A percentile compares a stretch with the other conserved stretches of the same genome.
Evolutionary conservation across 2,113 vertebrate genomes (phyloP).

Genomic region (Polypterus senegalus): DNA sequence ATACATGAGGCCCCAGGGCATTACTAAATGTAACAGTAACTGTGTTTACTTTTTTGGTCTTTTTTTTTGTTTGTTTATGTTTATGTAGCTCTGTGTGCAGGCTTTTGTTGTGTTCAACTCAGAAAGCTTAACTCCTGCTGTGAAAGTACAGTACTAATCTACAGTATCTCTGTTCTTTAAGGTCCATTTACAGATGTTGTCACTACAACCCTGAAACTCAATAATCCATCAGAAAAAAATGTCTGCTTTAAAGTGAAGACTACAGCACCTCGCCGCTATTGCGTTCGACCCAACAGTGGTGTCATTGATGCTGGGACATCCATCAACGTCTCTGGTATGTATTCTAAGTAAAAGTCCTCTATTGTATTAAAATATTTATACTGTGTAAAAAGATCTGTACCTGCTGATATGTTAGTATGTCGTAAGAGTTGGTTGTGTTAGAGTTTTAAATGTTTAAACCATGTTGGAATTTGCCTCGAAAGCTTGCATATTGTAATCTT

Average conservation of each 20-base stretch:
- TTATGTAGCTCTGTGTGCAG: too few relatives aligned
- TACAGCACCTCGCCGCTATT: conserved; percentile 92
- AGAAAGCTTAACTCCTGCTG: too few relatives aligned
- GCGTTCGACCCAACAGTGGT: conserved; percentile 94
- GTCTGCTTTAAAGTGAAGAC: conserved; percentile 98
- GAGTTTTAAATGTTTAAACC: too few relatives aligned
- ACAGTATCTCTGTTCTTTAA: conserved; percentile 31
- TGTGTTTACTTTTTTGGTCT: neutral
- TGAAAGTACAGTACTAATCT: conserved; percentile 6
- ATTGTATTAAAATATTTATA: too few relatives aligned
- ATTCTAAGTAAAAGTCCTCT: neutral
- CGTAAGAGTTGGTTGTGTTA: too few relatives aligned
- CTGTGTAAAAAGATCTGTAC: too few relatives aligned
- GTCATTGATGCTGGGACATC: conserved; percentile 91
- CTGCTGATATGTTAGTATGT: too few relatives aligned
- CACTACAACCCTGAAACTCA: conserved; percentile 88
- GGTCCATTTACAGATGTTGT: conserved; percentile 97
- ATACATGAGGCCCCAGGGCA: too few relatives aligned
- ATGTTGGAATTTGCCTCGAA: too few relatives aligned
- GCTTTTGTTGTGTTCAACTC: too few relatives aligned
- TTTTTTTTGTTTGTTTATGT: neutral
- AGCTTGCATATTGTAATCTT: too few relatives aligned
- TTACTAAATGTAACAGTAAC: neutral
- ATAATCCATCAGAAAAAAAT: conserved; percentile 89
- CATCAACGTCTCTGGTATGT: conserved; percentile 90